Base-by-base conservation (phyloP, 2,113 vertebrate genomes). In the Pachypanchax playfairii region DNA sequence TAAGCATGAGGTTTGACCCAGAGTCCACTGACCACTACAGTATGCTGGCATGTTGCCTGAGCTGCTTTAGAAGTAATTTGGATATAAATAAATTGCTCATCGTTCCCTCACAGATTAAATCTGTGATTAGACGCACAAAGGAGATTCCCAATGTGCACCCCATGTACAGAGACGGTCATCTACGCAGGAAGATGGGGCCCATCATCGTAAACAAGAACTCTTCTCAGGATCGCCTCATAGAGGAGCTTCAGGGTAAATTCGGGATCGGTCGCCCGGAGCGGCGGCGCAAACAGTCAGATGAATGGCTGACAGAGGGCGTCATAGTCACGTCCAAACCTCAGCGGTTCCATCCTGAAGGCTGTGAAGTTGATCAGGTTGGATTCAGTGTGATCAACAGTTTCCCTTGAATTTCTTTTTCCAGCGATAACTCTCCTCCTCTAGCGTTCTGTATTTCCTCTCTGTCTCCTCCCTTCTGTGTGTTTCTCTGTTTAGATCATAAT, bases 101-200 rank as follows among this genome's bases (percentile, higher is more conserved):
- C 75, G 26, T 66, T 75, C 61, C 55, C 4, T n/a, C 83, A 74
- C 85, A 99, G 97, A 92, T 99, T 70, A 96, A 97, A 52, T 96
- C 95, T 26, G 94, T 98, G 85, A 98, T 99, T 77, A 94, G 93
- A 84, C 95, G 96, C 87, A 99, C 97, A 28, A 97, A 95, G 90
- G 95, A 98, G 90, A 94, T 91, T 0, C 65, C 91, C 13, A 95
- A 98, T 4, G 93, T 95, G 17, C 97, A 99, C 67, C 97, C 97
- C 48, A 96, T 98, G 97, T 96, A 88, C 82, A 93, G 95, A 13
- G 95, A 98, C 4, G 91, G 92, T 53, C 93, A 92, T 50, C 93
- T 93, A 38, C 94, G 97, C 59, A 92, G 91, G 81, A 95, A 94
- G 85, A 86, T 94, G 92, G 95, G 94, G 2, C 95, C 96, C 2